phyloP scores from a whole-genome alignment of 2,113 vertebrate species.

The Brachyhypopomus occidentalis region DNA sequence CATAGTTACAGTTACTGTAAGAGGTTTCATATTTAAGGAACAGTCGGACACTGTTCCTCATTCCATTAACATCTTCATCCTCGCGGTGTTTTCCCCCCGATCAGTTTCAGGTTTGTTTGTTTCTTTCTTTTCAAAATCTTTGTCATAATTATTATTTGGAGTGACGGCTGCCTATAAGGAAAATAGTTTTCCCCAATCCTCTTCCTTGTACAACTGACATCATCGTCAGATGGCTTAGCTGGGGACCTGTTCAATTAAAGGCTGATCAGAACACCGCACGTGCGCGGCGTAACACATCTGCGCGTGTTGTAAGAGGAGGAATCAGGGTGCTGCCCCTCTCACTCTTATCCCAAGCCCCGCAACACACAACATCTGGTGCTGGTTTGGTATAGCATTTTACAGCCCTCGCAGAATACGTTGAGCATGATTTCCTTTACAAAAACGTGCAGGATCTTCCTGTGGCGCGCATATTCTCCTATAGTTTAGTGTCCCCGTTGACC shows the following conservation, averaged over 20 bases:
- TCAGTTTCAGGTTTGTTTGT: neutral
- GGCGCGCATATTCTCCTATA: neutral
- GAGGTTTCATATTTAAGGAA: conserved; percentile 5
- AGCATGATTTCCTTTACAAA: neutral
- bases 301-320: conserved; percentile 52
- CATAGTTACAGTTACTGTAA: neutral
- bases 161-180: neutral
- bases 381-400: conserved; percentile 55
- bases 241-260: too few species aligned
- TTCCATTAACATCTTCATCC: neutral
- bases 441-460: neutral
- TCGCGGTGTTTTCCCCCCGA: neutral
- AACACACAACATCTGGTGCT: conserved; percentile 68
- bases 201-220: too few species aligned
- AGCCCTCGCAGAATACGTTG: conserved; percentile 50
- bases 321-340: conserved; percentile 51
- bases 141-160: neutral
- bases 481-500: conserved; percentile 24
- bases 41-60: neutral
- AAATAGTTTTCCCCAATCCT: neutral
- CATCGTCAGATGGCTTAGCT: too few species aligned
- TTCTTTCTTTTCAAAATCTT: neutral
- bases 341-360: neutral
- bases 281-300: neutral
- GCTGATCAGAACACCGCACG: neutral